phyloP scores from a whole-genome alignment of 2,888 invertebrate genomes.

The Pocota personata region DNA sequence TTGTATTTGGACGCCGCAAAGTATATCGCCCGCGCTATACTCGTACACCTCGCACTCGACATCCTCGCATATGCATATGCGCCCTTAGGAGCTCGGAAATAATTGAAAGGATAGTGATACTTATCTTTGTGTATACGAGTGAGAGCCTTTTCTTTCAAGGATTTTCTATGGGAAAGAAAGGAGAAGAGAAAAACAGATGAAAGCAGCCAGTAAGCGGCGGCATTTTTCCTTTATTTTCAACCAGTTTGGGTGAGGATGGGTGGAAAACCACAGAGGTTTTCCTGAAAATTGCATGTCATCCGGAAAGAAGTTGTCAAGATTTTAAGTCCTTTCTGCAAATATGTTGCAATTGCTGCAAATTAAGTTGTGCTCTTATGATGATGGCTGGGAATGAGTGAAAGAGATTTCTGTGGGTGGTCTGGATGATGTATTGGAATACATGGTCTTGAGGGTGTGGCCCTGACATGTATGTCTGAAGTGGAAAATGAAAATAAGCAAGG shows the following conservation, averaged over 20 bases:
- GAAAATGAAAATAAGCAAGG: constrained; percentile 35
- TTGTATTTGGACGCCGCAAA: constrained; percentile 68
- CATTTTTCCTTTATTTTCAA: constrained; percentile 14
- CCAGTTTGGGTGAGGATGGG: background rate
- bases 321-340: constrained; percentile 80
- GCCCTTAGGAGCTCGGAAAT: constrained; percentile 44
- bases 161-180: constrained; percentile 28
- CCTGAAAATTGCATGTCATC: constrained; percentile 82
- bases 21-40: background rate
- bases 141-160: constrained; percentile 65
- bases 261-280: constrained; percentile 66
- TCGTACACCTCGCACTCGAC: constrained; percentile 18
- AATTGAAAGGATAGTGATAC: constrained; percentile 72
- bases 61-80: constrained; percentile 52
- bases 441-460: constrained; percentile 62
- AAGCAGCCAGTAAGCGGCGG: constrained; percentile 47
- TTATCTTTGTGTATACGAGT: constrained; percentile 69
- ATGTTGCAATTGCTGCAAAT: constrained; percentile 74
- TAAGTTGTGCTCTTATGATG: constrained; percentile 65
- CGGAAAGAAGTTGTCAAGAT: constrained; percentile 83
- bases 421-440: background rate
- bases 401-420: background rate
- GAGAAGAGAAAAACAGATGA: constrained; percentile 37
- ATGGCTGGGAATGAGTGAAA: constrained; percentile 1
- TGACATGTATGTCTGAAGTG: constrained; percentile 44